A percentile compares a stretch with the other conserved stretches of the same genome.
phyloP scores from a whole-genome alignment of 1,140 invertebrate genomes.

The Cyphomyrmex costatus region DNA sequence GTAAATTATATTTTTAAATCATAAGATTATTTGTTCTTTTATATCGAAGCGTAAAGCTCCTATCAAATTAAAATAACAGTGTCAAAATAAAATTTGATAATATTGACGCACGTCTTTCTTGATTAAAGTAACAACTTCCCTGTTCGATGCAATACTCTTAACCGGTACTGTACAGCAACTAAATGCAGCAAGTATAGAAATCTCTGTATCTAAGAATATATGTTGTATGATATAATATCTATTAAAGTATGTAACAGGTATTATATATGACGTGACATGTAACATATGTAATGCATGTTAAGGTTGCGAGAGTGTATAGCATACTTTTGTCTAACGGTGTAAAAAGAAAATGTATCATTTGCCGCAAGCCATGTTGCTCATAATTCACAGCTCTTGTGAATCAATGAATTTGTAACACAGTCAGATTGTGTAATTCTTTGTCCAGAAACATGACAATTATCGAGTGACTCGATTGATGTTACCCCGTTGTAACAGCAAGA shows the following conservation, averaged over 20 bases:
- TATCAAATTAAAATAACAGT: too few species aligned
- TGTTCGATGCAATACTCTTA: too few species aligned
- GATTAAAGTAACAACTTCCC: too few species aligned
- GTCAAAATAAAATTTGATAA: too few species aligned
- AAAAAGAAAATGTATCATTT: slow-evolving; percentile 9
- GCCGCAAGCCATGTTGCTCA: not conserved
- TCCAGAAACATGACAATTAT: slow-evolving; percentile 26
- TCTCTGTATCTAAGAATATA: not conserved
- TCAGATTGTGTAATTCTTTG: not conserved
- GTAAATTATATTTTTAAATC: too few species aligned
- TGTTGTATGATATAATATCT: slow-evolving; percentile 10
- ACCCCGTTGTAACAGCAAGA: slow-evolving; percentile 17
- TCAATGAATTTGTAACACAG: slow-evolving; percentile 42
- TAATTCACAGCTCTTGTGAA: not conserved
- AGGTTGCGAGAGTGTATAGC: not conserved
- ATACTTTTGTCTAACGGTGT: not conserved
- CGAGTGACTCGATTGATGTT: slow-evolving; percentile 36
- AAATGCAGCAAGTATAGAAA: not conserved
- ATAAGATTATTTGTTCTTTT: too few species aligned
- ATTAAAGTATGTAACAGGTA: not conserved
- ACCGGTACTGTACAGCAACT: not conserved
- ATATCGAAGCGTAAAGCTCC: too few species aligned
- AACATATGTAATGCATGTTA: not conserved
- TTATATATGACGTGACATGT: slow-evolving; percentile 9
- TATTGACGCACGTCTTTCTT: too few species aligned